Conservation (phyloP, 2,888 invertebrate genomes). For the Hecatera dysodea region DNA sequence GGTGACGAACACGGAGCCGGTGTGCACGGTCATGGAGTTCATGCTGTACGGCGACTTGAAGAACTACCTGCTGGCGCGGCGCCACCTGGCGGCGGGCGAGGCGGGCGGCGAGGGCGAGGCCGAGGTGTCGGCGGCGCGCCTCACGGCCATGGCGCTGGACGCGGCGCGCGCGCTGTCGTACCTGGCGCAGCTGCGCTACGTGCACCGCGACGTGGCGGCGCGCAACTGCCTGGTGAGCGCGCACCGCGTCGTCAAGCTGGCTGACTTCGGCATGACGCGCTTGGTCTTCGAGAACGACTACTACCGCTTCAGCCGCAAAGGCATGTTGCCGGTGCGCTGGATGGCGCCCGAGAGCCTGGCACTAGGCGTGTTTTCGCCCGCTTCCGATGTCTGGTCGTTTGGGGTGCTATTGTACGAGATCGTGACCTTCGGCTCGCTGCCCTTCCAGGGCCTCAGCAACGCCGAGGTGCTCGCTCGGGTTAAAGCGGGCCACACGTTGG, state of each 20-base stretch:
- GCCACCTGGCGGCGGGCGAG: constrained; percentile 95
- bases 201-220: constrained; percentile 96
- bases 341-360: constrained; percentile 97
- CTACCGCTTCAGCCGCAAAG: constrained; percentile 96
- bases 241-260: constrained; percentile 94
- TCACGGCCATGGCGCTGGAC: constrained; percentile 97
- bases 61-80: constrained; percentile 95
- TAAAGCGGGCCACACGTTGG: constrained; percentile 93
- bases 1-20: constrained; percentile 96
- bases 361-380: constrained; percentile 95
- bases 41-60: constrained; percentile 98
- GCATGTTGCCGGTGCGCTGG: constrained; percentile 97
- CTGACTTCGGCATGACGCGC: constrained; percentile 98
- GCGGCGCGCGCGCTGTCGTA: constrained; percentile 96
- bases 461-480: constrained; percentile 95
- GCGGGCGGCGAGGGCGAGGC: constrained; percentile 96
- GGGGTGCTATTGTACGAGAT: constrained; percentile 97
- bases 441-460: constrained; percentile 97
- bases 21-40: constrained; percentile 98
- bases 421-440: constrained; percentile 97
- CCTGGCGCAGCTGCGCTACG: constrained; percentile 95
- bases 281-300: constrained; percentile 97
- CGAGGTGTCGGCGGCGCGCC: constrained; percentile 94
- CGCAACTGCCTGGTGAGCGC: constrained; percentile 95
- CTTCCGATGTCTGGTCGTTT: constrained; percentile 97